Evolutionary conservation across 2,113 vertebrate species (phyloP).

Genomic region (Regulus satrapa): DNA sequence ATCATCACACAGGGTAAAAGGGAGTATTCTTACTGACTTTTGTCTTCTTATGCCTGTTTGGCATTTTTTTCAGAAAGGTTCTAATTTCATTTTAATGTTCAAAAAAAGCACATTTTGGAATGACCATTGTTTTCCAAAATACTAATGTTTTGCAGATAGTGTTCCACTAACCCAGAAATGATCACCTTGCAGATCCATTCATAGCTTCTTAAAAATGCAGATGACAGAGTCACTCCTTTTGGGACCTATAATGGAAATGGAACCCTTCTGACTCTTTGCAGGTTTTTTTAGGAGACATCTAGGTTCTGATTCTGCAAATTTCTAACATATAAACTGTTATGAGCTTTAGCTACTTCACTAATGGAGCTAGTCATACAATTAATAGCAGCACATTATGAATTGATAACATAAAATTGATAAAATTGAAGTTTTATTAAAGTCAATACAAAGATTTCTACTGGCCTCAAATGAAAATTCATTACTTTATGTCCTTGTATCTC

Average conservation of each 20-base stretch:
- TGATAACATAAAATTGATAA: too few relatives aligned
- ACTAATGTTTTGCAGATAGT: background rate
- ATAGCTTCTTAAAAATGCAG: background rate
- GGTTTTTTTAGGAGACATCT: background rate
- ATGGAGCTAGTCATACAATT: background rate
- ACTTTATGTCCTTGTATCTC: background rate
- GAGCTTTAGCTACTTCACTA: background rate
- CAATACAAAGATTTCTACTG: background rate
- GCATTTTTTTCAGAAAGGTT: background rate
- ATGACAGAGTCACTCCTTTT: background rate
- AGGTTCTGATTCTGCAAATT: background rate
- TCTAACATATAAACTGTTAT: background rate
- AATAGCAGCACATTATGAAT: background rate
- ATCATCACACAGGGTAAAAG: background rate
- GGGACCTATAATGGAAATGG: background rate
- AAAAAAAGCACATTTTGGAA: background rate
- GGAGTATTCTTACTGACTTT: background rate
- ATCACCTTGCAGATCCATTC: background rate
- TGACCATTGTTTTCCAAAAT: background rate
- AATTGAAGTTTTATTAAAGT: background rate
- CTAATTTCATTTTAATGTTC: background rate
- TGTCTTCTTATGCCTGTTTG: background rate
- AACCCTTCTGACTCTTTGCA: background rate
- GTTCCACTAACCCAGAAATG: background rate
- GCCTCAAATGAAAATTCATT: background rate